phyloP scores from a whole-genome alignment of 2,113 vertebrate genomes.

The Leiothrix lutea region DNA sequence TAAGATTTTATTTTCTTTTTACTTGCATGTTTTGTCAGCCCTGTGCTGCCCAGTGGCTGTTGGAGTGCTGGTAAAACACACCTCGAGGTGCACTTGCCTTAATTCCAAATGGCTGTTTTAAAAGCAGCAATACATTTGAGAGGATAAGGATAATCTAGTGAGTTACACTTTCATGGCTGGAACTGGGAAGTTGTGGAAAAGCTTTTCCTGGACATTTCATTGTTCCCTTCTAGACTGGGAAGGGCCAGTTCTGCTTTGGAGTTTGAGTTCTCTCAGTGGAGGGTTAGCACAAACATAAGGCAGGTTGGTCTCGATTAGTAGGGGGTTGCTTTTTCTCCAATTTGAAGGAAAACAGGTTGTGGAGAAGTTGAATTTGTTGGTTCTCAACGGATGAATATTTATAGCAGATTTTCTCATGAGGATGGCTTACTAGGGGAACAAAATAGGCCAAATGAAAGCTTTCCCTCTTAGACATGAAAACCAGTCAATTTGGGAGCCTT shows the following conservation, averaged over 20 bases:
- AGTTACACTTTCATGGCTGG: not conserved
- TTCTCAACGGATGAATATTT: not conserved
- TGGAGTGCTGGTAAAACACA: not conserved
- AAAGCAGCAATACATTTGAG: not conserved
- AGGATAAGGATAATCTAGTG: not conserved
- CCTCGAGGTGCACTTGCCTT: not conserved
- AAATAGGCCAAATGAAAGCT: not conserved
- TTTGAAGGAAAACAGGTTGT: not conserved
- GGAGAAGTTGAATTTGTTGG: not conserved
- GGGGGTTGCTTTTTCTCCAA: not conserved
- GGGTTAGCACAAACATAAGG: not conserved
- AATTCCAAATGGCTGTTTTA: not conserved
- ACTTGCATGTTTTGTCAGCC: not conserved
- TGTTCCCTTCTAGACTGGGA: not conserved
- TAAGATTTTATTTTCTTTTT: not conserved
- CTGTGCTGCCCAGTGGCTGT: not conserved
- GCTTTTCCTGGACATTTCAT: not conserved
- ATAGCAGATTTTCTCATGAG: not conserved
- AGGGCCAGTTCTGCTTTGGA: not conserved
- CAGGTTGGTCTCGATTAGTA: not conserved
- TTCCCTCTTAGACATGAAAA: not conserved
- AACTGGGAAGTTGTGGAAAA: not conserved
- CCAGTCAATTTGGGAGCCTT: conserved; percentile 19
- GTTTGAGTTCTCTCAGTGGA: not conserved
- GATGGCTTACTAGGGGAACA: not conserved